Conservation (phyloP, 1,140 invertebrate species). For the Bombus impatiens region DNA sequence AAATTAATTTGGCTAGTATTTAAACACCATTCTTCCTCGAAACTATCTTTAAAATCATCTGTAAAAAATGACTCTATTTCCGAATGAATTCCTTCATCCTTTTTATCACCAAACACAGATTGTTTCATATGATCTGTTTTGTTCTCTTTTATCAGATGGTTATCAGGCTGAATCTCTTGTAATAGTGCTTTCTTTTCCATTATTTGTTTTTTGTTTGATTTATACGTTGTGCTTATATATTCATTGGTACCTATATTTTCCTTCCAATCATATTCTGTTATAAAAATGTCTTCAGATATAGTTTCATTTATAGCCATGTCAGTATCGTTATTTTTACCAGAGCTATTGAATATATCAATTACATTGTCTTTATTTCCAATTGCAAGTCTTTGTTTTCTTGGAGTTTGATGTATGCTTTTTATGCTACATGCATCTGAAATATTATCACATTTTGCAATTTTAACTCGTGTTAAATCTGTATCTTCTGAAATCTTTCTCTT, state of each 20-base stretch:
- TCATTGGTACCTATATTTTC: background rate
- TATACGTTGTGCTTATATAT: background rate
- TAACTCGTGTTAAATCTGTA: background rate
- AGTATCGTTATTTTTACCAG: background rate
- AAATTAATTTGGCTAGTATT: conserved; percentile 77
- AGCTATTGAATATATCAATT: background rate
- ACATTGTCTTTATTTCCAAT: background rate
- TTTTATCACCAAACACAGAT: background rate
- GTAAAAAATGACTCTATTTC: background rate
- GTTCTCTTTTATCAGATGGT: background rate
- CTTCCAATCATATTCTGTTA: background rate
- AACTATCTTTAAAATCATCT: conserved; percentile 70
- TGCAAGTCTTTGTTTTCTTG: background rate
- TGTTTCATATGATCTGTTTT: background rate
- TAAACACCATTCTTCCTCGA: conserved; percentile 71
- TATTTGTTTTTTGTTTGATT: background rate
- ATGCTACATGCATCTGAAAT: no score
- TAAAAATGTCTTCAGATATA: background rate
- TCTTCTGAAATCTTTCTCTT: conserved; percentile 18
- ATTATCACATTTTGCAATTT: background rate
- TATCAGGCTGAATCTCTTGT: background rate
- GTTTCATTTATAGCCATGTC: background rate
- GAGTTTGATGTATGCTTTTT: background rate
- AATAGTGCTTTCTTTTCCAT: background rate
- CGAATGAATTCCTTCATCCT: background rate